These are phyloP conservation scores for Trididemnum clinides DNA, from an alignment of 23 tunicate genomes.

Conservation along the genomic window DNA sequence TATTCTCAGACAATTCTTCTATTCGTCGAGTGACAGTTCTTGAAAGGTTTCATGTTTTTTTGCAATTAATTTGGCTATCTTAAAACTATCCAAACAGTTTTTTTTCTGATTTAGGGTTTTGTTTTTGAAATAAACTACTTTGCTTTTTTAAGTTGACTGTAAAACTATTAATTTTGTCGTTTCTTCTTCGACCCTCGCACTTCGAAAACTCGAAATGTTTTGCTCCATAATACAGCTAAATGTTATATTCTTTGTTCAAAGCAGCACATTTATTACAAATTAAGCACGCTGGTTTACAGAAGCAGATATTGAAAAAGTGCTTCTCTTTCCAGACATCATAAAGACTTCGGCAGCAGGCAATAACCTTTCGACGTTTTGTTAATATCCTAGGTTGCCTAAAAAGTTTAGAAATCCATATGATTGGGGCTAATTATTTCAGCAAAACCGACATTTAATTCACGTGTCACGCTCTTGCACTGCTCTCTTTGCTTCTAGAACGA, in stretches of 20 bases:
- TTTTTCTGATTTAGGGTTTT: conserved; percentile 12
- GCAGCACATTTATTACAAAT: conserved; percentile 24
- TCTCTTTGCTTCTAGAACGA: too few relatives aligned
- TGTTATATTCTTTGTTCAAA: conserved; percentile 36
- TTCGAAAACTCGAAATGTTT: neutral
- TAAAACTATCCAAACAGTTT: neutral
- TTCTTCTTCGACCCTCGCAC: neutral
- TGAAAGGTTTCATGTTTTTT: conserved; percentile 29
- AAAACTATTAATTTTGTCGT: neutral
- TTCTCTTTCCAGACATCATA: neutral
- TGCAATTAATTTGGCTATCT: neutral
- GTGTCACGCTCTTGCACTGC: too few relatives aligned
- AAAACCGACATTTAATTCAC: too few relatives aligned
- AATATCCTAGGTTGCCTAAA: neutral
- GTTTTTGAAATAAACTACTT: neutral
- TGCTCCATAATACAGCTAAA: conserved; percentile 30
- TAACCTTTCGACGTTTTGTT: neutral
- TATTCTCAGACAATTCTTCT: conserved; percentile 55
- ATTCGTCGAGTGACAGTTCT: conserved; percentile 64
- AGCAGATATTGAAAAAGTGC: neutral
- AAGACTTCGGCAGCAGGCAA: neutral
- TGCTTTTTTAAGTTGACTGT: neutral
- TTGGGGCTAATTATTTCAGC: too few relatives aligned
- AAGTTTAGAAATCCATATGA: too few relatives aligned
- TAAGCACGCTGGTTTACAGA: neutral